These are phyloP conservation scores for Shinisaurus crocodilurus DNA, from an alignment of 2,113 vertebrate genomes.

Conservation along the genomic window DNA sequence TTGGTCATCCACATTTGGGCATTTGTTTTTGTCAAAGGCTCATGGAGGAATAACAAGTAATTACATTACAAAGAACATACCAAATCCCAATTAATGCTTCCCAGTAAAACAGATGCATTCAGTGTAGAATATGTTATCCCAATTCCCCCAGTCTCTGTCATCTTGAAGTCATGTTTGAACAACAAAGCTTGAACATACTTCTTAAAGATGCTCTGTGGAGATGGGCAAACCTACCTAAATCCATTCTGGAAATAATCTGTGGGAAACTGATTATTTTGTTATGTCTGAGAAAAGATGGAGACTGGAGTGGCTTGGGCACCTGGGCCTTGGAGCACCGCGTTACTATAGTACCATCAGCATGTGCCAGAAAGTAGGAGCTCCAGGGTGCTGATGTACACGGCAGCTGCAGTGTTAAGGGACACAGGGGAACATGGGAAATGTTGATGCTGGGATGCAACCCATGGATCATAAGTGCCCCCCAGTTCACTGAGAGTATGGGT, in stretches of 20 bases:
- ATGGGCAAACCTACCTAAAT: background rate
- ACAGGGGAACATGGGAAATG: background rate
- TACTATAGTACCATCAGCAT: background rate
- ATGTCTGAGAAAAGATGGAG: background rate
- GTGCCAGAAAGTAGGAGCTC: background rate
- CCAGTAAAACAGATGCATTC: background rate
- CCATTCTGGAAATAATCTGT: background rate
- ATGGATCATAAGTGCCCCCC: background rate
- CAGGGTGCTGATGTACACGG: background rate
- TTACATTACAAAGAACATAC: background rate
- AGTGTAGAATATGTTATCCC: accelerated
- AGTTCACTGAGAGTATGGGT: too few species aligned
- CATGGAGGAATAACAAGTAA: background rate
- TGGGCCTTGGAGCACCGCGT: background rate
- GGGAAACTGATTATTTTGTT: background rate
- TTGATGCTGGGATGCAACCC: background rate
- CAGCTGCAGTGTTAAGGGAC: background rate
- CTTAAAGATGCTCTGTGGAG: background rate
- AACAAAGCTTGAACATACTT: background rate
- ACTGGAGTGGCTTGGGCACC: background rate
- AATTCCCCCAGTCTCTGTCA: background rate
- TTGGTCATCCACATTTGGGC: background rate
- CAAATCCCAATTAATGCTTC: background rate
- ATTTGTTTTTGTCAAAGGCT: background rate
- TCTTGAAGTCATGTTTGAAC: background rate